These are phyloP conservation scores for Calliphora vicina DNA, from an alignment of 1,140 invertebrate genomes.

Conservation along the genomic window DNA sequence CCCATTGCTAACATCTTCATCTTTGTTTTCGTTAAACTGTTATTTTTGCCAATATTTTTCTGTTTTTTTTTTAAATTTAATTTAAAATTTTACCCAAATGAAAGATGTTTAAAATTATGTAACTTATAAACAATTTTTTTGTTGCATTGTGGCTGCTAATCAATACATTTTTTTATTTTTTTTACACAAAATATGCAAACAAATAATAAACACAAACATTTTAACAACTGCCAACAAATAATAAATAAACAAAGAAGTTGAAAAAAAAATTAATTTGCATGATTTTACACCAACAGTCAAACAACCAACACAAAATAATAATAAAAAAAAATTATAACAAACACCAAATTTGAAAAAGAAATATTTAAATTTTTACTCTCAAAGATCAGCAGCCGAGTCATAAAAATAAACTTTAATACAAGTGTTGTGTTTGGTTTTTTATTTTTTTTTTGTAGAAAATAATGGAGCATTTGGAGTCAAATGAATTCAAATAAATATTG, in stretches of 20 bases:
- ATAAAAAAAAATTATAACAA: neutral
- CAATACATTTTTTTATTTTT: neutral
- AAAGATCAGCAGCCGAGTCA: neutral
- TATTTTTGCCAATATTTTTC: neutral
- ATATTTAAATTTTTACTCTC: neutral
- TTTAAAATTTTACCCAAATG: neutral
- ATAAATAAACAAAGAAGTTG: too few relatives aligned
- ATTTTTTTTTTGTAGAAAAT: neutral
- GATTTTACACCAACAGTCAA: too few relatives aligned
- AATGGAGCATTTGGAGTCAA: neutral
- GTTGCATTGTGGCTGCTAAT: neutral
- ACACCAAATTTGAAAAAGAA: neutral
- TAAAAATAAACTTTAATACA: too few relatives aligned
- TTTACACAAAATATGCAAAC: neutral
- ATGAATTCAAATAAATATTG: neutral
- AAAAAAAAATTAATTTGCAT: too few relatives aligned
- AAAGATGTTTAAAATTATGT: too few relatives aligned
- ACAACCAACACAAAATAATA: neutral
- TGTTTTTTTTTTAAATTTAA: neutral
- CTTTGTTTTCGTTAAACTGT: neutral
- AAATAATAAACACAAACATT: too few relatives aligned
- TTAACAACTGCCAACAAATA: too few relatives aligned
- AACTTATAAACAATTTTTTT: too few relatives aligned
- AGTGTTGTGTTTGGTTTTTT: neutral
- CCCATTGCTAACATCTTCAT: neutral